Evolutionary conservation across 1,140 invertebrate species (phyloP), one percentile per base, ranked within the genome.

Genomic region (Myzus persicae): DNA sequence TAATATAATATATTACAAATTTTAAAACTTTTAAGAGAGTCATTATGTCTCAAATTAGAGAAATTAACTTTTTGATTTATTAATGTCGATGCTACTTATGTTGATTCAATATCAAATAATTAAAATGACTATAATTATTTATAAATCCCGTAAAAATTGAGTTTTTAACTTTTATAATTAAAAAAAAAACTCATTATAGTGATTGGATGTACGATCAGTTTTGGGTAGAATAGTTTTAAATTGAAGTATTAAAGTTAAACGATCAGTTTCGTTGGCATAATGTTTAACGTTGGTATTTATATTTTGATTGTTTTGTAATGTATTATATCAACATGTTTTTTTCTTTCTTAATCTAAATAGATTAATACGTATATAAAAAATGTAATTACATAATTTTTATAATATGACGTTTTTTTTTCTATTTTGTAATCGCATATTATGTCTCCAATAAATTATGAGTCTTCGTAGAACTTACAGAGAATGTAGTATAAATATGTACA

Each of bases 101-200:
- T 44, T 44, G 42, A 44, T 87, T 31, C 11, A 44, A 44, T 31
- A 44, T 87, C 42, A 44, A 31, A 87, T 44, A 42, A 44, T 87
- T 87, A 87, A 42, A 87, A 87, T 31, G 2, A n/a, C 24, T 42
- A 3, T 40, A 84, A 40, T 84, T 46, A 31, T n/a, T 42, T 26
- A 18, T 44, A 44, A 87, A 87, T 87, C 84, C 6, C 4, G 6
- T 31, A 44, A 2, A 85, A 46, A 26, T n/a, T 44, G 42, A n/a
- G 5, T 87, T 87, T 40, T 51, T 42, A 40, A 82, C 81, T 82
- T 82, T 82, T 76, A 76, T 82, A 82, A 82, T 85, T 85, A 44
- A 85, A 85, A 85, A 85, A 40, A 26, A 84, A 82, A 82, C 18
- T 38, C 81, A 40, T 14, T 67, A 67, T 18, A 76, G n/a, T 76